Evolutionary conservation across 1,140 invertebrate species (phyloP).

Genomic region (Gonioctena quinquepunctata): DNA sequence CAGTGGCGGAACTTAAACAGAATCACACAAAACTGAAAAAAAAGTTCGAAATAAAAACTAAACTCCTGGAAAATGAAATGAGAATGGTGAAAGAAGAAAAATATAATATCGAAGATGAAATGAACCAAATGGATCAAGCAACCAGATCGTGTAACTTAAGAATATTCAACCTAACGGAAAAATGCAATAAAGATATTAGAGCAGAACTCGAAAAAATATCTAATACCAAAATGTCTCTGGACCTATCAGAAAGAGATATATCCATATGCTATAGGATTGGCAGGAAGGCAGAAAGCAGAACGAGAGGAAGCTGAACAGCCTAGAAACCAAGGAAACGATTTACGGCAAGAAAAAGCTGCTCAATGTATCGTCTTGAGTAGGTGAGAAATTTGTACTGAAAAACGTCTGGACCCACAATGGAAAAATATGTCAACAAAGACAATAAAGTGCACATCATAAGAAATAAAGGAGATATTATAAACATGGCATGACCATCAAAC

Average conservation of each 20-base stretch:
- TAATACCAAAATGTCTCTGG: not conserved
- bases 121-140: not conserved
- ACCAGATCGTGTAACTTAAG: not conserved
- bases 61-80: not conserved
- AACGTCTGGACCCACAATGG: conserved; percentile 11
- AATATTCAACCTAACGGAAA: not conserved
- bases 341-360: conserved; percentile 8
- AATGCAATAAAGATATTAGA: not conserved
- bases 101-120: not conserved
- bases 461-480: not conserved
- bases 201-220: not conserved
- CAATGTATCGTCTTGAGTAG: conserved; percentile 1
- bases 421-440: conserved; percentile 5
- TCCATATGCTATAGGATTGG: not conserved
- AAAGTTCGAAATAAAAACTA: not conserved
- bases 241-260: not conserved
- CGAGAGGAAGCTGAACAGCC: conserved; percentile 6
- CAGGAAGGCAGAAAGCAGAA: not conserved
- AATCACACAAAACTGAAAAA: not conserved
- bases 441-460: not conserved
- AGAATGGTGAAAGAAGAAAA: not conserved
- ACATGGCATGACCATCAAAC: too few species aligned
- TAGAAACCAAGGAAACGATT: not conserved
- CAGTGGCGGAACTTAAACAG: not conserved
- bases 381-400: conserved; percentile 3